Evolutionary conservation across 2,113 vertebrate genomes (phyloP).

Genomic region (Ailurus styani): DNA sequence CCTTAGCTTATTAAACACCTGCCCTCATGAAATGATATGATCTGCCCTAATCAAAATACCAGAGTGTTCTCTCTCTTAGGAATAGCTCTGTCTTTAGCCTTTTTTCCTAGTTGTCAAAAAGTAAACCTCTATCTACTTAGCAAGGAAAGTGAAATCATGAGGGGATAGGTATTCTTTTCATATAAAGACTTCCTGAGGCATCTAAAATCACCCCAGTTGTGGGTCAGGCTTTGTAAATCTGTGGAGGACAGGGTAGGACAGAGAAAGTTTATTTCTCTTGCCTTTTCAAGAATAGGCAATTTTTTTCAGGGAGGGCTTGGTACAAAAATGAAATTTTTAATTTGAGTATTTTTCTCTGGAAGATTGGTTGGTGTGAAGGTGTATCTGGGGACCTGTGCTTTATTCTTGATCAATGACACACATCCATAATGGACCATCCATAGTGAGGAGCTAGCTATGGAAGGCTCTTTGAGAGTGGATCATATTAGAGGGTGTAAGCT

Average conservation of each 20-base stretch:
- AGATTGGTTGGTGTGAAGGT: not conserved
- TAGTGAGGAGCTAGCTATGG: not conserved
- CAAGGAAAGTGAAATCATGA: not conserved
- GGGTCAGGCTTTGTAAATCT: not conserved
- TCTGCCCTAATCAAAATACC: not conserved
- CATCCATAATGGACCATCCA: not conserved
- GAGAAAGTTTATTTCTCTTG: not conserved
- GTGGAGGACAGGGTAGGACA: not conserved
- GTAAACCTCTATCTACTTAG: not conserved
- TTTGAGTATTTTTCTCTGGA: conserved; percentile 19
- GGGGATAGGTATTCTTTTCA: not conserved
- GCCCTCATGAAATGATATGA: not conserved
- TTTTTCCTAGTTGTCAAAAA: not conserved
- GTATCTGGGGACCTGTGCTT: not conserved
- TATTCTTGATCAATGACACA: not conserved
- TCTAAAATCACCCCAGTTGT: not conserved
- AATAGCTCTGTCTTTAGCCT: not conserved
- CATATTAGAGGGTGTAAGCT: not conserved
- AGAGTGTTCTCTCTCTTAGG: not conserved
- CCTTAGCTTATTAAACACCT: not conserved
- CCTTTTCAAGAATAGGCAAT: not conserved
- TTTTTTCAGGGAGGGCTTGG: not conserved
- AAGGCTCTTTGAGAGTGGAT: not conserved
- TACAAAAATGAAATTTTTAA: conserved; percentile 1
- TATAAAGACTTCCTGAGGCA: not conserved